These are phyloP conservation scores for Phyllotreta striolata DNA, from an alignment of 2,888 invertebrate species.

Conservation along the genomic window DNA sequence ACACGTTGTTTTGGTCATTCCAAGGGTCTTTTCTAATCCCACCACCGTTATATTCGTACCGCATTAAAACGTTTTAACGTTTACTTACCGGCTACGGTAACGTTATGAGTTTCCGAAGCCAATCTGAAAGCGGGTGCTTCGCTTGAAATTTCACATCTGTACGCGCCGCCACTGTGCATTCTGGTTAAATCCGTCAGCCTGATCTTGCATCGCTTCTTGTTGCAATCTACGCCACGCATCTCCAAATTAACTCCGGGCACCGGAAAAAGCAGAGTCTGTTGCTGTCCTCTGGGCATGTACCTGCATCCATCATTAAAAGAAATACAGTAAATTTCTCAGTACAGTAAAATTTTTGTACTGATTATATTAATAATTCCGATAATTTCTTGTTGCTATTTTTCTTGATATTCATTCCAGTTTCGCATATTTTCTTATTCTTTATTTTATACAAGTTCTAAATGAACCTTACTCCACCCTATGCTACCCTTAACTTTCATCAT, in stretches of 20 bases:
- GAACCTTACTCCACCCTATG: too few relatives aligned
- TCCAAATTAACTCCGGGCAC: conserved; percentile 58
- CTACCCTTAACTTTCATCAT: too few relatives aligned
- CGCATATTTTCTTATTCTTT: too few relatives aligned
- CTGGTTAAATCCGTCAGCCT: conserved; percentile 57
- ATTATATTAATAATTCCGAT: too few relatives aligned
- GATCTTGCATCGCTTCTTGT: conserved; percentile 57
- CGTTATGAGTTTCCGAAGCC: conserved; percentile 66
- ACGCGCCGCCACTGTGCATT: conserved; percentile 63
- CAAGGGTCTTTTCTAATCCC: too few relatives aligned
- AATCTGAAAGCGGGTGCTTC: conserved; percentile 69
- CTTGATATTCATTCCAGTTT: too few relatives aligned
- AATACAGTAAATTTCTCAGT: too few relatives aligned
- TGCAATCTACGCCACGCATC: conserved; percentile 52
- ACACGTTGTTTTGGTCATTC: too few relatives aligned
- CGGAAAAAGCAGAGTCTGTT: conserved; percentile 51
- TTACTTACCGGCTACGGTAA: conserved; percentile 68
- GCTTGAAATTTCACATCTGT: conserved; percentile 70
- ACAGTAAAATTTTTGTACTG: too few relatives aligned
- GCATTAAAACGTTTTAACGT: neutral
- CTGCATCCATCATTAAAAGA: conserved; percentile 35
- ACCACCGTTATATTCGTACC: too few relatives aligned
- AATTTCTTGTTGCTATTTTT: too few relatives aligned
- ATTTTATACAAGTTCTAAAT: too few relatives aligned
- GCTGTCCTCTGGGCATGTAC: conserved; percentile 52